Base-by-base conservation (phyloP, 2,888 invertebrate genomes). In the Leptopilina myrica region DNA sequence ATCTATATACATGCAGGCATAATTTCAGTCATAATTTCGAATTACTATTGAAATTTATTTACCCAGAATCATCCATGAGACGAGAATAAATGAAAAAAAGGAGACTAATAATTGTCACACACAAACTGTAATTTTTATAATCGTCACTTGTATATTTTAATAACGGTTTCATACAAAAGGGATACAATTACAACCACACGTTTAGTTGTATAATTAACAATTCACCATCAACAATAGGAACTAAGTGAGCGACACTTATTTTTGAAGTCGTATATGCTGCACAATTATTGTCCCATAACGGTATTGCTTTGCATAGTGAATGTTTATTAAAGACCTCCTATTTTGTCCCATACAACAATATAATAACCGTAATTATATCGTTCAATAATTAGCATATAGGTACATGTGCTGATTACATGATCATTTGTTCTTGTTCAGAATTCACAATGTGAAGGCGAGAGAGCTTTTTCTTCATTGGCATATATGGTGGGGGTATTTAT, bases 401-500 rank as follows among this genome's bases (percentile, higher is more conserved):
- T 81, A 79, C 78, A 79, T 66, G 79, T 82, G 81, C 81, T 80
- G 81, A 78, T 81, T 81, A 83, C 81, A 80, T 78, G 83, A 80
- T 65, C 49, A 15, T 67, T 76, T 26, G 77, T 76, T 77, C 76
- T 80, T 78, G 76, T 75, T 66, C 67, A 66, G 75, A 73, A 78
- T 64, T 64, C 12, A 43, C 8, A 43, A 46, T 46, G 4, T 11
- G n/a, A 46, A 46, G 40, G 6, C 26, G 3, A 33, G 40, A 43
- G 14, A 65, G 14, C 12, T n/a, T n/a, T 7, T 46, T 5, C 6
- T 46, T 46, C 6, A 7, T 46, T 8, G 6, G 7, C 8, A 46
- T 9, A 46, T 9, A 14, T 15, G n/a, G 43, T 15, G 43, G 9
- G 46, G 66, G 66, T n/a, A 8, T 66, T 8, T 14, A 40, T 43